Conservation (phyloP, 2,888 invertebrate genomes). For the Noctua comes region DNA sequence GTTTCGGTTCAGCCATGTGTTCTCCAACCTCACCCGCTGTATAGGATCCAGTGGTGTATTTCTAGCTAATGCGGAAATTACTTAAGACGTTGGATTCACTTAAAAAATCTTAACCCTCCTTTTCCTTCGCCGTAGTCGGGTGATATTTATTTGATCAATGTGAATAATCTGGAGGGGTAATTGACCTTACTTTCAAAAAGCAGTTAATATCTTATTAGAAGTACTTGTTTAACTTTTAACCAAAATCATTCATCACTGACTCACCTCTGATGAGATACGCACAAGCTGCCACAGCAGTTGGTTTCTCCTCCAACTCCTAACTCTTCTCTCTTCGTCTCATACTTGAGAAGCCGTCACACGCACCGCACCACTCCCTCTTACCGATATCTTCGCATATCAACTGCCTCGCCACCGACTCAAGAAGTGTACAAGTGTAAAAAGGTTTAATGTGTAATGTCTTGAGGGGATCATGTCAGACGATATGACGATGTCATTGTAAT, state of each 20-base stretch:
- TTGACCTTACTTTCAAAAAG: not conserved
- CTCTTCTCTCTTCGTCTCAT: conserved; percentile 17
- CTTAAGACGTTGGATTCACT: not conserved
- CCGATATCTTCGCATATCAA: conserved; percentile 3
- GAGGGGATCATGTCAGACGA: conserved; percentile 40
- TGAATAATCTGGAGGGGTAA: not conserved
- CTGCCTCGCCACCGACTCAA: conserved; percentile 1
- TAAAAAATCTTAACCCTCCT: not conserved
- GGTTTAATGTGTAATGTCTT: not conserved
- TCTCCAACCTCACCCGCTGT: not conserved
- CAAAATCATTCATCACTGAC: conserved; percentile 8
- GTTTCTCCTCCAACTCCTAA: not conserved
- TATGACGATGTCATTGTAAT: conserved; percentile 25
- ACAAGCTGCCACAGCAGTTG: not conserved
- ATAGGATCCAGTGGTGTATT: not conserved
- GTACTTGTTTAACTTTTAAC: not conserved
- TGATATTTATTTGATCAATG: not conserved
- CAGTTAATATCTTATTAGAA: not conserved
- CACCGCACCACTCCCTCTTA: not conserved
- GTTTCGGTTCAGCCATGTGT: not conserved
- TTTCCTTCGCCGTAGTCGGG: not conserved
- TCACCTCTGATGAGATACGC: conserved; percentile 27
- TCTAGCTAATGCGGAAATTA: too few species aligned
- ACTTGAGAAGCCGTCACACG: not conserved
- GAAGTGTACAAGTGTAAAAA: conserved; percentile 16